Evolutionary conservation across 2,797 vertebrate genomes (phyloP).

Genomic region (Lutjanus argentimaculatus): DNA sequence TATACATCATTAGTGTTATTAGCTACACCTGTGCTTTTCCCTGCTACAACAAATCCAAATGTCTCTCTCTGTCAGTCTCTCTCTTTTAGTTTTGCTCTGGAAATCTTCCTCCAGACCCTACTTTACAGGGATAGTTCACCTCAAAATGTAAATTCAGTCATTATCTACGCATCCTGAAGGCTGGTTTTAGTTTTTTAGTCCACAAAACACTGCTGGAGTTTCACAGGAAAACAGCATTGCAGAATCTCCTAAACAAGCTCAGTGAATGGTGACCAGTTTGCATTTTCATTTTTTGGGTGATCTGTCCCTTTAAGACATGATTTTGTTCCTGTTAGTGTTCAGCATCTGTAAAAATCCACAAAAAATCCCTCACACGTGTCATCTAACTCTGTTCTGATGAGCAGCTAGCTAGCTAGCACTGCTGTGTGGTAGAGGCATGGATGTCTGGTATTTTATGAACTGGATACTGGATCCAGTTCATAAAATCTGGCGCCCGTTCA

Average conservation of each 20-base stretch:
- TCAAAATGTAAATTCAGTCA: no score
- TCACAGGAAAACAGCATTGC: no score
- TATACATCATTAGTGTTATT: neutral
- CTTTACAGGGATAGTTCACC: no score
- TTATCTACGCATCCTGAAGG: no score
- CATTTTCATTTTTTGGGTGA: no score
- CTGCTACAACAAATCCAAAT: neutral
- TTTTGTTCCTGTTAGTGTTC: neutral
- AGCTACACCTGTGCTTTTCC: no score
- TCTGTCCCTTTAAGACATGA: neutral
- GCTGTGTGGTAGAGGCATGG: neutral
- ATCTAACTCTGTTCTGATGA: neutral
- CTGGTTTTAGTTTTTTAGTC: no score
- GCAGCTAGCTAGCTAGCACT: neutral
- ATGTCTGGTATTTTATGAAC: constrained; percentile 8
- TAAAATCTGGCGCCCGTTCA: constrained; percentile 1
- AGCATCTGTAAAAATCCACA: neutral
- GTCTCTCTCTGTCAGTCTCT: neutral
- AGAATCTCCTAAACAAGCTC: no score
- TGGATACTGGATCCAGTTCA: constrained; percentile 4
- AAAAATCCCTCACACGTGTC: neutral
- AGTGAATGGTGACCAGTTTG: no score
- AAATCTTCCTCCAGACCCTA: no score
- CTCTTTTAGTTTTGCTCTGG: no score
- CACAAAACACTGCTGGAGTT: no score